A percentile compares a stretch with the other conserved stretches of the same genome.
These are phyloP conservation scores for Holothuria glaberrima DNA, from an alignment of 35 echinoderm and acorn worm species.

Conservation along the genomic window DNA sequence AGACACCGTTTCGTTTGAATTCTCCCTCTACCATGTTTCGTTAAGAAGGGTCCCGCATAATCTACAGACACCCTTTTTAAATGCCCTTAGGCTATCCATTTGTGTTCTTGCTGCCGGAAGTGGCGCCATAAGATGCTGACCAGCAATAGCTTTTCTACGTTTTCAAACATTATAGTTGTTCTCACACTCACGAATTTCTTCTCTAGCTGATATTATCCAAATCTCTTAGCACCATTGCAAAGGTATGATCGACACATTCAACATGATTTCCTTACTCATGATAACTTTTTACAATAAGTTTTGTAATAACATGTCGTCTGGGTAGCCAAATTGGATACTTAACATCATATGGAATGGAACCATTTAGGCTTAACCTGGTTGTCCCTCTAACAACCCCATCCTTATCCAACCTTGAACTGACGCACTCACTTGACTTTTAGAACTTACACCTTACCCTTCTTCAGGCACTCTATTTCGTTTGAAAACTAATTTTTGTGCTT, in stretches of 20 bases:
- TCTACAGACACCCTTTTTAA: conserved; percentile 19
- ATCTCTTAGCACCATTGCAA: conserved; percentile 4
- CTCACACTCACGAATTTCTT: conserved; percentile 55
- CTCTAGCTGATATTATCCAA: conserved; percentile 22
- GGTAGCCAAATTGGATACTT: too few relatives aligned
- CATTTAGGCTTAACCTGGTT: too few relatives aligned
- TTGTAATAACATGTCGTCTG: conserved; percentile 29
- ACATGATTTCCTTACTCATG: conserved; percentile 57
- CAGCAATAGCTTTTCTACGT: conserved; percentile 36
- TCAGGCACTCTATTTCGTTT: too few relatives aligned
- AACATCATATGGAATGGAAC: conserved; percentile 36
- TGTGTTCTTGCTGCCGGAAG: conserved; percentile 14
- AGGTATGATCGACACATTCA: conserved; percentile 16
- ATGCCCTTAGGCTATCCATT: conserved; percentile 24
- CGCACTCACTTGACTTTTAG: too few relatives aligned
- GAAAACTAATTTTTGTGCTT: too few relatives aligned
- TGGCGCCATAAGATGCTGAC: conserved; percentile 52
- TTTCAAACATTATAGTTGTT: conserved; percentile 27
- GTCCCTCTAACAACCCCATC: too few relatives aligned
- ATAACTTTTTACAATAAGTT: conserved; percentile 43
- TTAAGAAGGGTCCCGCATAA: conserved; percentile 32
- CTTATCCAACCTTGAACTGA: too few relatives aligned
- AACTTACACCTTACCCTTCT: too few relatives aligned
- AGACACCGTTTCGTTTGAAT: conserved; percentile 18
- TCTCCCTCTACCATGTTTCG: conserved; percentile 41